These are phyloP conservation scores for Dipodomys spectabilis DNA, from an alignment of 2,113 vertebrate species.

Conservation along the genomic window DNA sequence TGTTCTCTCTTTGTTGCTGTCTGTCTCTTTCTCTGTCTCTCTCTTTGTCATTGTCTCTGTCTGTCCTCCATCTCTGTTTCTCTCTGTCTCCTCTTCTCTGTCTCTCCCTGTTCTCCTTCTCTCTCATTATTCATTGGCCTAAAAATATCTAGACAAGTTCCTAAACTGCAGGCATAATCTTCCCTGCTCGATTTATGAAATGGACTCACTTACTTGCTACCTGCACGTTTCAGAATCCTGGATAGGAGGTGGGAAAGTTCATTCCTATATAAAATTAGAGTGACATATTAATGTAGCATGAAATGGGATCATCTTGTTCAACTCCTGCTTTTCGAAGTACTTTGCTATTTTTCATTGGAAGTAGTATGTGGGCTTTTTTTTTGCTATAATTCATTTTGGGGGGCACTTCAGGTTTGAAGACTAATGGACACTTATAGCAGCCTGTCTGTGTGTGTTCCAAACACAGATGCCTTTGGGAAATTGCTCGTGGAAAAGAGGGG, in stretches of 20 bases:
- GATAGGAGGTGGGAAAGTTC: conserved; percentile 59
- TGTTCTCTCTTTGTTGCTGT: no score
- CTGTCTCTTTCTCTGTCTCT: background rate
- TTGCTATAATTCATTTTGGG: conserved; percentile 63
- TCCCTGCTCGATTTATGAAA: conserved; percentile 33
- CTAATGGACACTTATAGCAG: conserved; percentile 21
- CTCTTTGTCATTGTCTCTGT: no score
- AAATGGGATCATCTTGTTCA: conserved; percentile 80
- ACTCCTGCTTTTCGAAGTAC: conserved; percentile 63
- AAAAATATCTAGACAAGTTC: background rate
- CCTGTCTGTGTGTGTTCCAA: background rate
- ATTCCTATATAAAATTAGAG: conserved; percentile 79
- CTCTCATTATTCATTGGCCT: background rate
- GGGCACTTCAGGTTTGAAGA: conserved; percentile 63
- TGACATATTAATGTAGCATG: conserved; percentile 80
- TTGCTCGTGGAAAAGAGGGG: conserved; percentile 67
- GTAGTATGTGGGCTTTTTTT: conserved; percentile 54
- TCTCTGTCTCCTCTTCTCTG: rapidly evolving
- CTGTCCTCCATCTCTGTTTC: background rate
- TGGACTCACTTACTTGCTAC: conserved; percentile 71
- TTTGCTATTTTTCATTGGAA: conserved; percentile 64
- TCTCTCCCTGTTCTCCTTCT: no score
- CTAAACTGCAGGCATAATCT: background rate
- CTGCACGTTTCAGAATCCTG: conserved; percentile 60
- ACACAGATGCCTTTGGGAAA: conserved; percentile 67